phyloP scores from a whole-genome alignment of 2,113 vertebrate species.

The Lathamus discolor region DNA sequence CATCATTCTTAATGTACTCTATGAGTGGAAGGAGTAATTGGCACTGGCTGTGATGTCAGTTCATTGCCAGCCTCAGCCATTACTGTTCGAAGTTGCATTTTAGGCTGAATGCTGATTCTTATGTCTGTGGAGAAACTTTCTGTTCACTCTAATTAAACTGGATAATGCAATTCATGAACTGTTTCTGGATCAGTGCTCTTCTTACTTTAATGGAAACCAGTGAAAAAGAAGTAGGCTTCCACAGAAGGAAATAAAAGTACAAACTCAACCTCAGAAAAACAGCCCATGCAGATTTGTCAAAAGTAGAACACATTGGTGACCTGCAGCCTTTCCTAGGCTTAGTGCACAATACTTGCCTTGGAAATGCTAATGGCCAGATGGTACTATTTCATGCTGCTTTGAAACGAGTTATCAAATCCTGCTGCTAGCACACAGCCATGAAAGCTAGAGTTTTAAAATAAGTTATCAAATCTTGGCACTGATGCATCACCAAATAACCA shows the following conservation, averaged over 20 bases:
- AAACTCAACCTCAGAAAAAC: conserved; percentile 63
- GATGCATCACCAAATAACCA: background rate
- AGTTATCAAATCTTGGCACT: background rate
- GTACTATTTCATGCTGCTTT: background rate
- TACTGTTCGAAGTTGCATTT: conserved; percentile 40
- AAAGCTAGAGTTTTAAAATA: background rate
- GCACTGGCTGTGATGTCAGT: background rate
- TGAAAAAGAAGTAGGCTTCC: conserved; percentile 67
- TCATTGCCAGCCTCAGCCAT: background rate
- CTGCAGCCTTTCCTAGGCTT: background rate
- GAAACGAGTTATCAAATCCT: background rate
- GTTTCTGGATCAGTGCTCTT: conserved; percentile 71
- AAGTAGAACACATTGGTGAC: background rate
- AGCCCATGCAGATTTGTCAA: conserved; percentile 33
- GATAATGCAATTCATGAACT: conserved; percentile 70
- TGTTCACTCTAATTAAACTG: conserved; percentile 76
- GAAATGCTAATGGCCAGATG: background rate
- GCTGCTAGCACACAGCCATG: background rate
- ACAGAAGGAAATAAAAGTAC: conserved; percentile 57
- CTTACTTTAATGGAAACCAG: conserved; percentile 71
- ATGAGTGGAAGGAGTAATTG: background rate
- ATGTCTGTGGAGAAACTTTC: conserved; percentile 54
- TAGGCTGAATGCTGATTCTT: conserved; percentile 48
- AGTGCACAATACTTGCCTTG: background rate
- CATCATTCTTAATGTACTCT: conserved; percentile 2